Percentiles rank a stretch among this genome's conserved stretches.
These are phyloP conservation scores for Amiota communis DNA, from an alignment of 2,888 invertebrate genomes.

Conservation along the genomic window DNA sequence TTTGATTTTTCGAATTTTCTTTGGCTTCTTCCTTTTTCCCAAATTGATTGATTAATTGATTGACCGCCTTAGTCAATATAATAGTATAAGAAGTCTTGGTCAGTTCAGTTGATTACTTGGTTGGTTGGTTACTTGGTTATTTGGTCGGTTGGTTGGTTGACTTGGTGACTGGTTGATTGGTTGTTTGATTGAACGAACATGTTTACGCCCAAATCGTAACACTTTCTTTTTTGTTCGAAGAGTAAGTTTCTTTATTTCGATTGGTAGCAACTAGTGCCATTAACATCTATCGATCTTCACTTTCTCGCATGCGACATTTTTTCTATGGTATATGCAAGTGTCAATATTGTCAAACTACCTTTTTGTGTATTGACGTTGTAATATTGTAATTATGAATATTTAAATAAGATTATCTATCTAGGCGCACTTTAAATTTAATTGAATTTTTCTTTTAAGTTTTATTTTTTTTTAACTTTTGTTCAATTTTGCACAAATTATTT, in stretches of 20 bases:
- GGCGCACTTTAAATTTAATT: not conserved
- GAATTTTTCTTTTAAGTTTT: too few relatives aligned
- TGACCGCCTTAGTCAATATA: too few relatives aligned
- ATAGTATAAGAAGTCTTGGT: too few relatives aligned
- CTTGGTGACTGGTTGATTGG: constrained; percentile 41
- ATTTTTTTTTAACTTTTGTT: not conserved
- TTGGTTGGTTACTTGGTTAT: too few relatives aligned
- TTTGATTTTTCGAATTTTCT: too few relatives aligned
- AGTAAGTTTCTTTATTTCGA: not conserved
- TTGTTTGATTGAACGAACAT: constrained; percentile 7
- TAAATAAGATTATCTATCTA: not conserved
- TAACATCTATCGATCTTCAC: not conserved
- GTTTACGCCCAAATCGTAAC: constrained; percentile 38
- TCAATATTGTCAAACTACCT: constrained; percentile 1
- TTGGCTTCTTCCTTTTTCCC: too few relatives aligned
- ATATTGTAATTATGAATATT: not conserved
- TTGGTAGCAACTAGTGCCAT: not conserved
- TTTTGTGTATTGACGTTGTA: not conserved
- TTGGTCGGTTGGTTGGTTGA: not conserved
- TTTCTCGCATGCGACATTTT: constrained; percentile 7
- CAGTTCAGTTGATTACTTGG: too few relatives aligned
- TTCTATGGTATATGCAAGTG: not conserved
- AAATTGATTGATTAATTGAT: too few relatives aligned
- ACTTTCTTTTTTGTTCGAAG: constrained; percentile 45
- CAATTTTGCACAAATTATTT: not conserved